Evolutionary conservation across 1,140 invertebrate genomes (phyloP), one percentile per base, ranked within the genome.

Genomic region (Bradysia coprophila): DNA sequence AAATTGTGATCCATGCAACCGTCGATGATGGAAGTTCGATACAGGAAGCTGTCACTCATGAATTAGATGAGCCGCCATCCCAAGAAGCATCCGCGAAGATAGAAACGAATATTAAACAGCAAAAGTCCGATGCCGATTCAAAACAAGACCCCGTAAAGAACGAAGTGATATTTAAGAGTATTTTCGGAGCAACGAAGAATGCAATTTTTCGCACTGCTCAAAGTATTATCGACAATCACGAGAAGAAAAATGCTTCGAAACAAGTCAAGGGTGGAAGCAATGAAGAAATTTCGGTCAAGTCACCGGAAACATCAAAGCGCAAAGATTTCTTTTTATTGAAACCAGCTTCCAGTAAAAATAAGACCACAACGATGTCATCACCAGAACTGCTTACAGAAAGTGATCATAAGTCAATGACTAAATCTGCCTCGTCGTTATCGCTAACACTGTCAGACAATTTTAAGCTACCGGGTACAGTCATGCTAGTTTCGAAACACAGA

Each of bases 151-250:
- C 52, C 19, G 23, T 42, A 8, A 42, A 43, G 37, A 42, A 46
- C 21, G 41, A 42, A 40, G 51, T 59, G 42, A 43, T 60, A 4
- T 60, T 60, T 13, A 60, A 61, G 38, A 61, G 55, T 32, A 61
- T 61, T 41, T 61, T 61, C 33, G 58, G 58, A 2, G 57, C 57
- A 41, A 60, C 57, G 2, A 61, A 61, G 43, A 61, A 60, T 43
- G 58, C 58, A 4, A 60, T 61, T n/a, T 61, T 61, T 38, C 57
- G 58, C 18, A 61, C 58, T 8, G 58, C 58, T 8, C 58, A 61
- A 24, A 61, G 58, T 44, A 61, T 61, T 3, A 59, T 60, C 4
- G 58, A 61, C 22, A 61, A 60, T 40, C 58, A 61, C 36, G 58
- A 61, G 42, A 61, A 61, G 37, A 61, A 60, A 43, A 59, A 57